A percentile compares a stretch with the other conserved stretches of the same genome.
Evolutionary conservation across 2,888 invertebrate genomes (phyloP).

Genomic region (Brachycybe producta): DNA sequence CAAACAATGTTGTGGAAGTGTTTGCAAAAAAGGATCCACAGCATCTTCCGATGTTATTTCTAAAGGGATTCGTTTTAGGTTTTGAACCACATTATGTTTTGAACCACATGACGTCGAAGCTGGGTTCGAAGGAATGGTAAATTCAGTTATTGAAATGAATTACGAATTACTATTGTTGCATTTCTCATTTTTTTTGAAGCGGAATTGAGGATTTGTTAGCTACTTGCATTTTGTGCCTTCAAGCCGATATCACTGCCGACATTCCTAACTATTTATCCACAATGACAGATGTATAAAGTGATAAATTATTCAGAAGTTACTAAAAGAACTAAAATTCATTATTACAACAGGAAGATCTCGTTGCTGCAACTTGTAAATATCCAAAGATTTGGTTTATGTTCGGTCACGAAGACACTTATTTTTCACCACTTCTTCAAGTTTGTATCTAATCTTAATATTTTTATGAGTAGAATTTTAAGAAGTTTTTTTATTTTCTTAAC

Average conservation of each 20-base stretch:
- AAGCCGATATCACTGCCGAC: background rate
- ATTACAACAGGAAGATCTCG: constrained; percentile 6
- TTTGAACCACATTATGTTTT: constrained; percentile 3
- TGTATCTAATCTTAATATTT: background rate
- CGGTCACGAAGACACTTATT: background rate
- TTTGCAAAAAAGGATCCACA: background rate
- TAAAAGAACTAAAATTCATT: background rate
- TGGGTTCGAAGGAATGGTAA: too few species aligned
- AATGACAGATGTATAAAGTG: constrained; percentile 6
- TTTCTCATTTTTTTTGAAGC: too few species aligned
- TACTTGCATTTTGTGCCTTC: constrained; percentile 8
- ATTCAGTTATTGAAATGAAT: too few species aligned
- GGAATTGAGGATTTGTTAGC: constrained; percentile 10
- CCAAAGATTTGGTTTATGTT: constrained; percentile 11
- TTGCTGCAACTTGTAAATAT: background rate
- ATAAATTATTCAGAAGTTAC: background rate
- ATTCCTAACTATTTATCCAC: background rate
- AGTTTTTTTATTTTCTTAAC: background rate
- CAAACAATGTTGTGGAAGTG: constrained; percentile 7
- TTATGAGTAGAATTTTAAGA: background rate
- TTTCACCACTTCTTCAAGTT: constrained; percentile 12
- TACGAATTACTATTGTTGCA: too few species aligned
- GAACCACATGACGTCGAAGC: background rate
- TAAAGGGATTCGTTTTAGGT: constrained; percentile 2
- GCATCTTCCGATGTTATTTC: background rate